These are phyloP conservation scores for Oligia fasciuncula DNA, from an alignment of 2,888 invertebrate genomes.

Conservation along the genomic window DNA sequence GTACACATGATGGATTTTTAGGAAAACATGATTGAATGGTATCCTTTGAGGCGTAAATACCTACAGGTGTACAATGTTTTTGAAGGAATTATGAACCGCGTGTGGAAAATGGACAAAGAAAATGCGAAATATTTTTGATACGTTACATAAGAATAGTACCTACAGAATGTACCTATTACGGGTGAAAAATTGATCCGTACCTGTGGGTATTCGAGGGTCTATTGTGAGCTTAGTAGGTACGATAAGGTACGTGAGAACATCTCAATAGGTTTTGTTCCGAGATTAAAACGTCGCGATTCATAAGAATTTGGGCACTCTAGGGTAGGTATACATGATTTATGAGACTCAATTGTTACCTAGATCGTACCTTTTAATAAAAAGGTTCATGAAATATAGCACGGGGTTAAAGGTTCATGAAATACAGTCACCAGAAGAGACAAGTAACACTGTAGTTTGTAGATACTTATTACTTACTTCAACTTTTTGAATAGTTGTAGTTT, in stretches of 20 bases:
- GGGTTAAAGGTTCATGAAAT: conserved; percentile 26
- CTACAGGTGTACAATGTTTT: conserved; percentile 23
- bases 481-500: not conserved
- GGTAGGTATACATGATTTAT: conserved; percentile 55
- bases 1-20: conserved; percentile 5
- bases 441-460: not conserved
- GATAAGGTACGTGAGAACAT: not conserved
- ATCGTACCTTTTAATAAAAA: conserved; percentile 24
- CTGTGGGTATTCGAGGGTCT: conserved; percentile 14
- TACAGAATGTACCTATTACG: not conserved
- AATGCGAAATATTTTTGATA: not conserved
- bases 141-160: not conserved
- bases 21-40: conserved; percentile 21
- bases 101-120: conserved; percentile 11
- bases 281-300: conserved; percentile 54
- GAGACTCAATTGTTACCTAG: conserved; percentile 27
- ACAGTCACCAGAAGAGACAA: not conserved
- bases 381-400: conserved; percentile 26
- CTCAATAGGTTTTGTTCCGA: conserved; percentile 39
- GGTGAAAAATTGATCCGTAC: conserved; percentile 8
- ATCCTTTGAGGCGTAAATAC: conserved; percentile 16
- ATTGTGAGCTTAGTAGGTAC: conserved; percentile 31
- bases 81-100: not conserved
- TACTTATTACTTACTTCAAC: too few species aligned
- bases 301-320: conserved; percentile 29